Evolutionary conservation across 1,140 invertebrate genomes (phyloP).

Genomic region (Globodera ellingtonae): DNA sequence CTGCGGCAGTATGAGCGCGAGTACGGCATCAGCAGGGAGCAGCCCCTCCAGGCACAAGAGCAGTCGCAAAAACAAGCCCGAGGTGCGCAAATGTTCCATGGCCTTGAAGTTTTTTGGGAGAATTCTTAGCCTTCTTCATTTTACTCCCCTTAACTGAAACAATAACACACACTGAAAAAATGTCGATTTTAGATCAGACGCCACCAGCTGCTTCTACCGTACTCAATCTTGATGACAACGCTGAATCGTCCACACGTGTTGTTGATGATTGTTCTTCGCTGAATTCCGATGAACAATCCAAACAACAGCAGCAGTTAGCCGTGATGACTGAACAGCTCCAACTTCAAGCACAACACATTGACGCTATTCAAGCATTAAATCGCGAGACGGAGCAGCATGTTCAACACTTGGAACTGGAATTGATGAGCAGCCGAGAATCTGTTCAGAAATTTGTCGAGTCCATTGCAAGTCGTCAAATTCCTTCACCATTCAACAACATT

Average conservation of each 20-base stretch:
- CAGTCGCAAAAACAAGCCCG: background rate
- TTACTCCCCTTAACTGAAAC: no score
- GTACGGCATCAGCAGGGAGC: slow-evolving; percentile 4
- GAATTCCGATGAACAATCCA: background rate
- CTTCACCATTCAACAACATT: background rate
- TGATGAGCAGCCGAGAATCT: background rate
- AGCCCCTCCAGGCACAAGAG: background rate
- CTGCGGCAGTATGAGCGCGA: slow-evolving; percentile 44
- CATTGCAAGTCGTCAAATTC: background rate
- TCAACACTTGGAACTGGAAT: background rate
- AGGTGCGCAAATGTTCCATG: background rate
- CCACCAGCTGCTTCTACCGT: background rate
- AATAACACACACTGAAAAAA: no score
- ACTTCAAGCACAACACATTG: background rate
- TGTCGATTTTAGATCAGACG: background rate
- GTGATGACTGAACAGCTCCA: slow-evolving; percentile 15
- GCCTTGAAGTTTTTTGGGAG: no score
- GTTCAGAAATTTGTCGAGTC: background rate
- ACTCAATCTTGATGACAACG: background rate
- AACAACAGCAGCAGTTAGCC: slow-evolving; percentile 9
- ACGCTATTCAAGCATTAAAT: background rate
- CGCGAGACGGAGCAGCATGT: background rate
- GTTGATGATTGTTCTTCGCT: background rate
- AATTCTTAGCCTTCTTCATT: no score
- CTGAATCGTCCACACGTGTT: background rate